These are phyloP conservation scores for Harmothoe impar DNA, from an alignment of 2,888 invertebrate genomes.

Conservation along the genomic window DNA sequence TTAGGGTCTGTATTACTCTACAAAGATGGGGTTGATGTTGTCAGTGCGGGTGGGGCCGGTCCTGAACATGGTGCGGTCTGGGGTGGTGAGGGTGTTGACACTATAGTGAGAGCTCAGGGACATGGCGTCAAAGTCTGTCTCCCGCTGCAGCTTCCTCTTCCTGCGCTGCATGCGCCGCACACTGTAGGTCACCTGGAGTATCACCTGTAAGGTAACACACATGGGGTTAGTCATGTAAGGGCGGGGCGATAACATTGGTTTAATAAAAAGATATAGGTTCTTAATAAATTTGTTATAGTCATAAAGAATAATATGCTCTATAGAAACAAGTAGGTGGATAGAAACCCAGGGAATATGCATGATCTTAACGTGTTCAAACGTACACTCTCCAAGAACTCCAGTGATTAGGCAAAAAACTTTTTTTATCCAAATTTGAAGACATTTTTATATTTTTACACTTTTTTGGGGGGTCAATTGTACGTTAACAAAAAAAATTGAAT, in stretches of 20 bases:
- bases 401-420: no score
- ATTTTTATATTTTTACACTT: no score
- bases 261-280: no score
- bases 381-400: no score
- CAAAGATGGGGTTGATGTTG: neutral
- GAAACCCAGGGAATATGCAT: no score
- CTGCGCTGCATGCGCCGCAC: neutral
- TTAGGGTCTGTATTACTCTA: neutral
- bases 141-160: neutral
- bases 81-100: neutral
- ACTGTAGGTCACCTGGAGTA: neutral
- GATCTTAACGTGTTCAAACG: no score
- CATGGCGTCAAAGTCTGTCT: neutral
- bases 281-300: no score
- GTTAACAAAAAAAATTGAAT: no score
- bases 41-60: neutral
- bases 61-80: constrained; percentile 25
- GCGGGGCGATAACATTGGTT: neutral
- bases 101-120: neutral
- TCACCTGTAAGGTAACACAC: neutral
- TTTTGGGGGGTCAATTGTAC: no score
- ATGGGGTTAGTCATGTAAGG: neutral
- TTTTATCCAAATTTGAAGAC: no score
- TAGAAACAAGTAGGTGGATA: no score
- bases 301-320: no score